A percentile compares a stretch with the other conserved stretches of the same genome.
Conservation (phyloP, 2,888 invertebrate species). For the Calliphora vomitoria region DNA sequence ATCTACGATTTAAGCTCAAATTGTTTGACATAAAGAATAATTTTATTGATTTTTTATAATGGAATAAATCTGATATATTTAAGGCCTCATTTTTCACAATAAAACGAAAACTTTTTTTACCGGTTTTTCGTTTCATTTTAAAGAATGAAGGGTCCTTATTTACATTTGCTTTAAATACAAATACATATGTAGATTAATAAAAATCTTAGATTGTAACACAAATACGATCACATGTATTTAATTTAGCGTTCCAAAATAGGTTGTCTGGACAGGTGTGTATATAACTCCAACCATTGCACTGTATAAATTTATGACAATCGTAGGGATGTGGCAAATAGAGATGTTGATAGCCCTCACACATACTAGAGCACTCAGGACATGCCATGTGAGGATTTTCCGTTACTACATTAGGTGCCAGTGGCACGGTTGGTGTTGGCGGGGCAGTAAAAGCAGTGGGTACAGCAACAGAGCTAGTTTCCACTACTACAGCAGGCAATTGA, state of each 20-base stretch:
- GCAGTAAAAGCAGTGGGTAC: slow-evolving; percentile 73
- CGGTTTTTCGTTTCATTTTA: too few relatives aligned
- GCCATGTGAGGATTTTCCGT: neutral
- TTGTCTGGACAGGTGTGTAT: slow-evolving; percentile 76
- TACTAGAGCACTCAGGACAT: slow-evolving; percentile 34
- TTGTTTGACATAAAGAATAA: too few relatives aligned
- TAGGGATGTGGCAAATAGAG: slow-evolving; percentile 77
- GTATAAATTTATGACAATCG: slow-evolving; percentile 80
- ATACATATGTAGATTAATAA: too few relatives aligned
- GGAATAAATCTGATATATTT: too few relatives aligned
- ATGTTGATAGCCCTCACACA: slow-evolving; percentile 45
- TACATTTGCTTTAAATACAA: too few relatives aligned
- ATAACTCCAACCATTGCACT: slow-evolving; percentile 77
- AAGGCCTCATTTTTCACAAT: too few relatives aligned
- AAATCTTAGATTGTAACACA: slow-evolving; percentile 68
- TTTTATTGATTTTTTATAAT: too few relatives aligned
- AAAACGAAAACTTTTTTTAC: too few relatives aligned
- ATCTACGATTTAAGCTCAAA: too few relatives aligned
- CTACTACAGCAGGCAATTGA: neutral
- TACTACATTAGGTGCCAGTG: neutral
- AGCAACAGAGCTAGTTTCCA: slow-evolving; percentile 40
- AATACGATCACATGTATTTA: slow-evolving; percentile 75
- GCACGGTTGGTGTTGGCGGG: slow-evolving; percentile 7
- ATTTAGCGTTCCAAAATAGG: slow-evolving; percentile 77
- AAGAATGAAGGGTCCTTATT: too few relatives aligned